phyloP scores from a whole-genome alignment of 2,113 vertebrate species.

The Burhinus bistriatus region DNA sequence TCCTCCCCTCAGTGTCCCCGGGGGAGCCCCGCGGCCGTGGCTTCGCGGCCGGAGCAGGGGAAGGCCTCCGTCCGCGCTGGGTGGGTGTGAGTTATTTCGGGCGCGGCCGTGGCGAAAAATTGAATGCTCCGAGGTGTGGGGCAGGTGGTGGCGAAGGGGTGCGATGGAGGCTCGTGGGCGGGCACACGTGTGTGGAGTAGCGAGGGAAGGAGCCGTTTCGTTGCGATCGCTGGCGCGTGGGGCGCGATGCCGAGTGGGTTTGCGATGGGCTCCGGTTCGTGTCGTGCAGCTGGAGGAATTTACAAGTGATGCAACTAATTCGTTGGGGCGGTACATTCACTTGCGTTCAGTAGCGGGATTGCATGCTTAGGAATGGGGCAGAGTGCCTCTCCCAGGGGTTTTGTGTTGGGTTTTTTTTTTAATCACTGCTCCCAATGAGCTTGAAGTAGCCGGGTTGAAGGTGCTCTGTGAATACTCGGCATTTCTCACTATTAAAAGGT shows the following conservation, averaged over 20 bases:
- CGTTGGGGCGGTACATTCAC: neutral
- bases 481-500: neutral
- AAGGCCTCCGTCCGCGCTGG: neutral
- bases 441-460: neutral
- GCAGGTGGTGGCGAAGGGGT: too few relatives aligned
- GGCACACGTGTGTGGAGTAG: neutral
- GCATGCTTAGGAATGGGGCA: neutral
- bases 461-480: neutral
- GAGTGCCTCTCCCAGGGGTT: neutral
- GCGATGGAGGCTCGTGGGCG: too few relatives aligned
- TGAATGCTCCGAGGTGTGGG: neutral
- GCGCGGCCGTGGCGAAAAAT: neutral
- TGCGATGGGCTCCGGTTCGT: neutral
- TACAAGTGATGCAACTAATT: constrained; percentile 20
- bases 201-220: neutral
- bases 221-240: neutral
- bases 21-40: too few relatives aligned
- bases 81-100: neutral
- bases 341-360: neutral
- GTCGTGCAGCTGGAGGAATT: constrained; percentile 19
- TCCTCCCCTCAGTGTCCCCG: neutral
- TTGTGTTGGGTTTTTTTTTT: neutral
- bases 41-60: neutral
- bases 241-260: neutral
- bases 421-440: neutral